These are phyloP conservation scores for Metopia argyrocephala DNA, from an alignment of 2,888 invertebrate species.

Conservation along the genomic window DNA sequence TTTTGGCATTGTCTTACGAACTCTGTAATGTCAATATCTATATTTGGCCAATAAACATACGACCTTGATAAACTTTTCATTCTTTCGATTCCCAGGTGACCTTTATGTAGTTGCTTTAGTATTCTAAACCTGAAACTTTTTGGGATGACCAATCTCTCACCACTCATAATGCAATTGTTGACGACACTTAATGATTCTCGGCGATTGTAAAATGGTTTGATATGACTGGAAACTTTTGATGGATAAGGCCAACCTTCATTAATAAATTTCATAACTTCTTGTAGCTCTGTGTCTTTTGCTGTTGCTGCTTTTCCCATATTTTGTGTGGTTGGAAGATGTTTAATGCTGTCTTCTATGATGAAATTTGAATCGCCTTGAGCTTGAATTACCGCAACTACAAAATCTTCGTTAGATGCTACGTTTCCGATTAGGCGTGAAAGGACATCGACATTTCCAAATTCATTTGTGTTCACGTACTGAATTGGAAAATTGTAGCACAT, in stretches of 20 bases:
- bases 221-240: background rate
- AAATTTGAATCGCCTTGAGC: background rate
- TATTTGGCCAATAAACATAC: conserved; percentile 68
- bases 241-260: background rate
- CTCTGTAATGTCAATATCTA: conserved; percentile 68
- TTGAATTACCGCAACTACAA: background rate
- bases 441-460: conserved; percentile 15
- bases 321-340: background rate
- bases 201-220: background rate
- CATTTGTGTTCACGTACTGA: conserved; percentile 11
- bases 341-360: background rate
- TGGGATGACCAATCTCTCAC: no score
- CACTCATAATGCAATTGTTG: no score
- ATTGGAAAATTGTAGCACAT: conserved; percentile 3
- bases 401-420: background rate
- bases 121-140: no score
- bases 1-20: conserved; percentile 42
- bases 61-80: conserved; percentile 63
- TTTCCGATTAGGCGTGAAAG: conserved; percentile 18
- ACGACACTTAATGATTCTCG: background rate
- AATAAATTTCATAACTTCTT: conserved; percentile 1
- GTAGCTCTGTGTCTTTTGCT: conserved; percentile 4
- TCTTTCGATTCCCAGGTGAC: conserved; percentile 41
- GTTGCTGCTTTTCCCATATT: conserved; percentile 11
- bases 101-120: no score